Percentiles rank a stretch among this genome's conserved stretches.
Evolutionary conservation across 2,113 vertebrate species (phyloP).

Genomic region (Campylorhamphus procurvoides): DNA sequence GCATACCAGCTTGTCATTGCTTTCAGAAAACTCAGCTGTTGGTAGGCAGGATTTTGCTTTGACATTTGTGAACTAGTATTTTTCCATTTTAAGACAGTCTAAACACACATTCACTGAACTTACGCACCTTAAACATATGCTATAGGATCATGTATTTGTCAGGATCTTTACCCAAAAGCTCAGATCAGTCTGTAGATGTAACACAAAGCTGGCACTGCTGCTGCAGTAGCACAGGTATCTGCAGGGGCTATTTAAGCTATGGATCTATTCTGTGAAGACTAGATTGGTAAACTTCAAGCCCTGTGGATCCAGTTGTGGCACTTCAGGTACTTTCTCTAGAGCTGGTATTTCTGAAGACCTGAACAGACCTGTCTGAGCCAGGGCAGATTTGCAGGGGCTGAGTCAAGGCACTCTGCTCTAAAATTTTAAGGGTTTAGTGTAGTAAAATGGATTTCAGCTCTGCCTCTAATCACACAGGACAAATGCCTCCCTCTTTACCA

Average conservation of each 20-base stretch:
- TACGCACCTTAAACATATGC: not conserved
- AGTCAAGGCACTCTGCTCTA: not conserved
- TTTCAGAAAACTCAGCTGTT: not conserved
- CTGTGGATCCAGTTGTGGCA: not conserved
- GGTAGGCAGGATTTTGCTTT: not conserved
- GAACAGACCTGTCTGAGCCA: not conserved
- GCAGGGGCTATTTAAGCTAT: not conserved
- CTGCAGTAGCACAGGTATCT: not conserved
- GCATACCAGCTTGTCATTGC: not conserved
- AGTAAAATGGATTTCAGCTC: constrained; percentile 8
- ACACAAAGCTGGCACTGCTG: not conserved
- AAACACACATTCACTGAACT: not conserved
- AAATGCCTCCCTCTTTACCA: not conserved
- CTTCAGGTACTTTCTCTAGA: not conserved
- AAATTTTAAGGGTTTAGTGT: not conserved
- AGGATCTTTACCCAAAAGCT: not conserved
- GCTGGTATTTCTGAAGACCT: not conserved
- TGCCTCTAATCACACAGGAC: not conserved
- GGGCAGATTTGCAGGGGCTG: not conserved
- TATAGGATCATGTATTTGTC: not conserved
- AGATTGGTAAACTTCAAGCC: not conserved
- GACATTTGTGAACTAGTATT: not conserved
- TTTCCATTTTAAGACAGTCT: not conserved
- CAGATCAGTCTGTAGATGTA: not conserved
- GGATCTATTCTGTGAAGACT: not conserved